A percentile compares a stretch with the other conserved stretches of the same genome.
Evolutionary conservation across 1,140 invertebrate genomes (phyloP).

Genomic region (Apis laboriosa): DNA sequence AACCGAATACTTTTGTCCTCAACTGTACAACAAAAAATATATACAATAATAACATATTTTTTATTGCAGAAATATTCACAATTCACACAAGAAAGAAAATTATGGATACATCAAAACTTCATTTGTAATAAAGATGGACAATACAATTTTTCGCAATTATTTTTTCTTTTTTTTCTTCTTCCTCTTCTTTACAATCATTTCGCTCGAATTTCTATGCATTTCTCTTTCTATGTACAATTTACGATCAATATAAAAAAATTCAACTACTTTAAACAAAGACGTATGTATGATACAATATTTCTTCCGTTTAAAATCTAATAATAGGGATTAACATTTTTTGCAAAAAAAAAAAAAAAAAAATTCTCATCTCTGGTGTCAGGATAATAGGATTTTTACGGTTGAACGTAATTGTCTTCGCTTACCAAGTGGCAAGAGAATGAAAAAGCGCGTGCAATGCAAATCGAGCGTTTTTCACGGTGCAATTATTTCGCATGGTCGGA

Average conservation of each 20-base stretch:
- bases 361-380: not conserved
- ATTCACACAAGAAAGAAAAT: not conserved
- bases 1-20: no score
- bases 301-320: not conserved
- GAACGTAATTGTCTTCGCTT: constrained; percentile 13
- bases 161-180: not conserved
- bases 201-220: not conserved
- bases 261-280: not conserved
- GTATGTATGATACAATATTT: no score
- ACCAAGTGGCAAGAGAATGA: not conserved
- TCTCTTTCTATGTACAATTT: not conserved
- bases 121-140: not conserved
- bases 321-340: no score
- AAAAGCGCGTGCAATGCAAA: constrained; percentile 6
- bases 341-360: not conserved
- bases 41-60: not conserved
- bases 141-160: no score
- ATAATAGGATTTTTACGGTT: not conserved
- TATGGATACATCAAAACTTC: not conserved
- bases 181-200: constrained; percentile 7
- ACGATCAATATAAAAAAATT: not conserved
- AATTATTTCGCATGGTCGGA: constrained; percentile 55
- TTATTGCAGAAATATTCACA: constrained; percentile 6
- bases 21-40: not conserved
- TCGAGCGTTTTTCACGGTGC: not conserved